Base-by-base conservation (phyloP, 2,888 invertebrate species). In the Sesia apiformis region DNA sequence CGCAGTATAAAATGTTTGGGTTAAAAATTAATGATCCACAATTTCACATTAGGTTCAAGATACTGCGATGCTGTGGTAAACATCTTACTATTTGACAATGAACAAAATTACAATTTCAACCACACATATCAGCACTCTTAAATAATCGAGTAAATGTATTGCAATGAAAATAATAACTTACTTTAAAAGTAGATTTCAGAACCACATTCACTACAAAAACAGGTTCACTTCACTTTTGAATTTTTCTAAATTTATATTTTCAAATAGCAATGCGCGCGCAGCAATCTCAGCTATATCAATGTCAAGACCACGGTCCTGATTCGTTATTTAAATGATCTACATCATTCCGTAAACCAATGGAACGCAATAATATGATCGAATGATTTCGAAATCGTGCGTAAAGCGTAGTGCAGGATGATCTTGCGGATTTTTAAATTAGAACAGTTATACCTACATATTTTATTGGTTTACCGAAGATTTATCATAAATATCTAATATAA, bases 271-370 rank as follows among this genome's bases (percentile, higher is more conserved):
- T 64, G 76, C 77, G 75, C 72, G 58, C 67, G 68, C 73, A 72
- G 53, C 67, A 74, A 66, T 67, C 56, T 63, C 67, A 64, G 62
- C 66, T 67, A 69, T 76, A 76, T 76, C 84, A 88, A 83, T 88
- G 87, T 82, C 82, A 84, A 78, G 70, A 65, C 53, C 71, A 61
- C 65, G 74, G 70, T 70, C 72, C 76, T 77, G 84, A 77, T 79
- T 78, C 79, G 80, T 79, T 87, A 86, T 88, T 82, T 89, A 89
- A 86, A 79, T 87, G 85, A 80, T 78, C 85, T 80, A 81, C 78
- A 81, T 70, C 64, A 60, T 58, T 64, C 57, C 57, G 58, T 57
- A 58, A 53, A 60, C 60, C 63, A 64, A 66, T 68, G 72, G 73
- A 71, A 68, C 73, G 54, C 58, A 61, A 69, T 74, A 77, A 76